Conservation (phyloP, 2,113 vertebrate genomes). For the Rynchops niger region DNA sequence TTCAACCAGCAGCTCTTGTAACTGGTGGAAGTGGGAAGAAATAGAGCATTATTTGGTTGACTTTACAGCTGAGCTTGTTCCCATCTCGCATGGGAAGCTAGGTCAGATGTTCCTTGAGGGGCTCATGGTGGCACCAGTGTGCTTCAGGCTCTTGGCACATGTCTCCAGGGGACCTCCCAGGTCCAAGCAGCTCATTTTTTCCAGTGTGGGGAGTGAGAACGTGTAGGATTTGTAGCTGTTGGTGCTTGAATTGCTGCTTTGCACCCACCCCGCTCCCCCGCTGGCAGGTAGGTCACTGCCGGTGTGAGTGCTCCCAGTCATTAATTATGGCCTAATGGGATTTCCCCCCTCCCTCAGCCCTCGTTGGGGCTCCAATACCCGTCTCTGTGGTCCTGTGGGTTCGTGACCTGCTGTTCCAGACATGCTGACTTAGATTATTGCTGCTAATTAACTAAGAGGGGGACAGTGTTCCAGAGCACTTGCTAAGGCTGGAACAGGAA, state of each 20-base stretch:
- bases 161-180: not conserved
- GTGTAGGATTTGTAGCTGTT: not conserved
- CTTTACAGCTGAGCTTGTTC: not conserved
- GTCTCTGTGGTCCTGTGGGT: not conserved
- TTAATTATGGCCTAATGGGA: not conserved
- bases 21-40: not conserved
- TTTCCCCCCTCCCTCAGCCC: not conserved
- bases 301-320: not conserved
- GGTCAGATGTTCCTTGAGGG: not conserved
- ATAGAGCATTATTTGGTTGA: not conserved
- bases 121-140: fast-evolving
- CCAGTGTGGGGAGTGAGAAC: not conserved
- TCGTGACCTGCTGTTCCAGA: fast-evolving
- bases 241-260: not conserved
- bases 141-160: not conserved
- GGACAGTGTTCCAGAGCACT: not conserved
- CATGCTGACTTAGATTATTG: not conserved
- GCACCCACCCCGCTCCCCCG: not conserved
- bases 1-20: not conserved
- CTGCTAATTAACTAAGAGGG: not conserved
- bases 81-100: fast-evolving
- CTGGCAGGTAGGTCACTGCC: not conserved
- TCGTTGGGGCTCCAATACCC: not conserved
- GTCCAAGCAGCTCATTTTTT: not conserved
- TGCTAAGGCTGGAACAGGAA: fast-evolving